Percentiles rank a stretch among this genome's conserved stretches.
Conservation (phyloP, 2,113 vertebrate genomes). For the Callaeas wilsoni region DNA sequence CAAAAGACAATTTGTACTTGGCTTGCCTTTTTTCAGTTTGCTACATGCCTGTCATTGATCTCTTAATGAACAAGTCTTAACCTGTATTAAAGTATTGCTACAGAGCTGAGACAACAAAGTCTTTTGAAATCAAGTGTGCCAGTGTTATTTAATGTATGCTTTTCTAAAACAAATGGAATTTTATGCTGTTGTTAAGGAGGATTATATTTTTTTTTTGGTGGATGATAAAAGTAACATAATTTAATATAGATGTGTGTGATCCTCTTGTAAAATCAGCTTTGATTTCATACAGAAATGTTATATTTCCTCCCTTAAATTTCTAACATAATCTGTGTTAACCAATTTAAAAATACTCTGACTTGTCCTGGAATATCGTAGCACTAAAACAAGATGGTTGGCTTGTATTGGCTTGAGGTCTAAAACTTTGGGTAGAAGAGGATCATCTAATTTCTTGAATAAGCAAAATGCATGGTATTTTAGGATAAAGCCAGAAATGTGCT, state of each 20-base stretch:
- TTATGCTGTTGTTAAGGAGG: background rate
- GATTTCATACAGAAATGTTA: background rate
- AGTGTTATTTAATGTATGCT: background rate
- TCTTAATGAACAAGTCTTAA: background rate
- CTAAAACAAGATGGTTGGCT: background rate
- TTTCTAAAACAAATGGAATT: background rate
- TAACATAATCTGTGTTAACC: background rate
- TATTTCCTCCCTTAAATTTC: background rate
- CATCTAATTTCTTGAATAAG: background rate
- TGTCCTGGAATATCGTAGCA: background rate
- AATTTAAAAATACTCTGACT: background rate
- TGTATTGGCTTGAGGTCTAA: background rate
- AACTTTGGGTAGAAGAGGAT: background rate
- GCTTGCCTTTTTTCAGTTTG: background rate
- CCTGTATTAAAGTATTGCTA: background rate
- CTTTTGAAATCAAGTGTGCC: background rate
- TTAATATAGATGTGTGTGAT: background rate
- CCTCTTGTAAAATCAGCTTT: background rate
- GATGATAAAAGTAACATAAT: background rate
- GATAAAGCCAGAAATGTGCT: background rate
- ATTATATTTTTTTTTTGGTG: background rate
- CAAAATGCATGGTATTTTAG: background rate
- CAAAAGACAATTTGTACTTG: background rate
- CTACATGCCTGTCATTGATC: background rate
- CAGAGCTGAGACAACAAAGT: background rate